Base-by-base conservation (phyloP, 2,888 invertebrate genomes). In the Chironomus tentans region DNA sequence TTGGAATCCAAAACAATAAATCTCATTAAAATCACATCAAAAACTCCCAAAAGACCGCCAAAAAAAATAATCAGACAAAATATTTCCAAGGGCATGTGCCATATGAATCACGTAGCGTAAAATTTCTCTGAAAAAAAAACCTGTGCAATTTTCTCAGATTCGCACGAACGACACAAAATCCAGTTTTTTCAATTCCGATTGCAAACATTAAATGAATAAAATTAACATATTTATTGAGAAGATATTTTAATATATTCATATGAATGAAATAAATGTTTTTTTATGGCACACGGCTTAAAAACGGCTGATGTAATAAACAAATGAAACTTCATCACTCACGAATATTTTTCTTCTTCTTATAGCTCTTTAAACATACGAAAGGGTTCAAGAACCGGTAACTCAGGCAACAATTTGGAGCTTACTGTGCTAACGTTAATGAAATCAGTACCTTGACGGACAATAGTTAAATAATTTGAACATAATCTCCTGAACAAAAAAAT, bases 371-470 rank as follows among this genome's bases (percentile, higher is more conserved):
- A 74, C 48, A 74, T 74, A 21, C 7, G 79, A 77, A 83, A 82
- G 79, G 83, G 84, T 71, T 83, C 84, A 18, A 82, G 84, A 6
- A 83, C 82, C 15, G 84, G 83, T 62, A 84, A 84, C 78, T 81
- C 84, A 65, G 84, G 80, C 48, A 84, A 84, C 77, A 80, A 81
- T 78, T 79, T 84, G 77, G 84, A 84, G 80, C 81, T 84, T 22
- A 80, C 82, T 78, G 84, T 84, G 56, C 78, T 84, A 12, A 84
- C 83, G 7, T 80, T 82, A 38, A 80, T 84, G 70, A 82, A 84
- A 78, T 82, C 83, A 81, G 84, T 84, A 68, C 84, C 84, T 79
- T 84, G 84, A 84, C 77, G 62, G 38, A 65, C 28, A 28, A 5
- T 5, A 15, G 38, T 13, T 47, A 21, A 38, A 74, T 22, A 4